A percentile compares a stretch with the other conserved stretches of the same genome.
These are phyloP conservation scores for Aegypius monachus DNA, from an alignment of 2,113 vertebrate species.

Conservation along the genomic window DNA sequence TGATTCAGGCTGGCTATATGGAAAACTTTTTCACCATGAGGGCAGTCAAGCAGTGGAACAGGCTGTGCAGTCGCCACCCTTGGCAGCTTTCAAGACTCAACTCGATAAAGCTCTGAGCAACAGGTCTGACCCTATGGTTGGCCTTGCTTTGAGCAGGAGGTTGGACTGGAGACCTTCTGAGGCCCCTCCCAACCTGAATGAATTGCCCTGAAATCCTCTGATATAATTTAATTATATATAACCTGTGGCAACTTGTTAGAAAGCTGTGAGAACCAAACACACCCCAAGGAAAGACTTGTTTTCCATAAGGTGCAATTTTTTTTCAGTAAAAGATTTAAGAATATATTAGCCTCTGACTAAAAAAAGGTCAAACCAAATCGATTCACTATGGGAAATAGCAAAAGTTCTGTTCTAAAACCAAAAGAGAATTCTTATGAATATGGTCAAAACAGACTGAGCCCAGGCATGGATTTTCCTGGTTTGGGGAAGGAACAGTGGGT, in stretches of 20 bases:
- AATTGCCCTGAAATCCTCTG: neutral
- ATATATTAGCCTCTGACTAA: neutral
- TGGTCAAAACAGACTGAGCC: neutral
- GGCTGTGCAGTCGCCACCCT: neutral
- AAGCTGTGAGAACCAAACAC: neutral
- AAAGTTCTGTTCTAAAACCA: neutral
- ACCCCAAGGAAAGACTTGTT: neutral
- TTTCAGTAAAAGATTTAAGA: neutral
- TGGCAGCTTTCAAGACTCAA: neutral
- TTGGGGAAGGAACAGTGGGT: neutral
- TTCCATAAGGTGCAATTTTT: neutral
- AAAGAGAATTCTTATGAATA: neutral
- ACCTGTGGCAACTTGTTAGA: neutral
- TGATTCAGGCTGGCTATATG: neutral
- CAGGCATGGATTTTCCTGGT: neutral
- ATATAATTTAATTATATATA: neutral
- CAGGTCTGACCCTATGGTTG: neutral
- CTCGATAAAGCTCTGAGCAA: neutral
- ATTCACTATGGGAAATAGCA: neutral
- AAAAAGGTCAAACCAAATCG: neutral
- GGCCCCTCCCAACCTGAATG: neutral
- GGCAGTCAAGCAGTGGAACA: neutral
- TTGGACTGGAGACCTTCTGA: neutral
- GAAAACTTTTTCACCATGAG: neutral
- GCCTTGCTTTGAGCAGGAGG: neutral